Percentiles rank a stretch among this genome's conserved stretches.
Evolutionary conservation across 2,113 vertebrate genomes (phyloP).

Genomic region (Coturnix japonica): DNA sequence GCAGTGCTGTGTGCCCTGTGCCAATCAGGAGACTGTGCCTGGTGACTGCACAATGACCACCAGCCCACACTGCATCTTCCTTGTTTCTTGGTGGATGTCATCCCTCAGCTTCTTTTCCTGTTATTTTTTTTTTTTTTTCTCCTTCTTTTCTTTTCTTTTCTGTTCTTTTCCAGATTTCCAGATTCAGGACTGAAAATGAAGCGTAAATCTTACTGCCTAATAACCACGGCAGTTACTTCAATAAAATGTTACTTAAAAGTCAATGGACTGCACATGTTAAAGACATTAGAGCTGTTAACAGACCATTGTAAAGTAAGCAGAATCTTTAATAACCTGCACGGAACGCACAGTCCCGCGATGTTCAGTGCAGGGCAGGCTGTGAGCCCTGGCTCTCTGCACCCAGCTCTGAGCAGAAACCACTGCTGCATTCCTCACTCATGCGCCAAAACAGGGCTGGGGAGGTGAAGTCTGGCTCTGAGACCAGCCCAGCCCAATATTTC

Average conservation of each 20-base stretch:
- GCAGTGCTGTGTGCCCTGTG: background rate
- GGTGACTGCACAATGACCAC: rapidly evolving
- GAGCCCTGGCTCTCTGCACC: background rate
- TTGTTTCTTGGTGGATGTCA: slow-evolving; percentile 25
- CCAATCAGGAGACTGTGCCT: background rate
- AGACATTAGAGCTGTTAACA: slow-evolving; percentile 85
- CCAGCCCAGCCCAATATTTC: background rate
- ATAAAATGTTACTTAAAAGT: slow-evolving; percentile 87
- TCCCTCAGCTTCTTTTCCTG: background rate
- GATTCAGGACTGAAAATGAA: slow-evolving; percentile 81
- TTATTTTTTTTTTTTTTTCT: background rate
- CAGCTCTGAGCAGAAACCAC: background rate
- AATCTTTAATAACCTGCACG: slow-evolving; percentile 81
- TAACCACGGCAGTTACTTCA: slow-evolving; percentile 85
- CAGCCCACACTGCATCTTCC: background rate
- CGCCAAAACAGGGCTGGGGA: background rate
- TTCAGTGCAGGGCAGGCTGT: slow-evolving; percentile 12
- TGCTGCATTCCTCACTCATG: slow-evolving; percentile 12
- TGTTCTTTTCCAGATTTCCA: slow-evolving; percentile 62
- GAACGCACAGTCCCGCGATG: slow-evolving; percentile 13
- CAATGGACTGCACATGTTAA: slow-evolving; percentile 86
- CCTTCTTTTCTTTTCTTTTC: background rate
- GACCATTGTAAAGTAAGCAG: slow-evolving; percentile 84
- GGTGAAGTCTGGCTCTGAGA: background rate
- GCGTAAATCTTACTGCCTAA: slow-evolving; percentile 87